Evolutionary conservation across 2,113 vertebrate species (phyloP).

Genomic region (Megaptera novaeangliae): DNA sequence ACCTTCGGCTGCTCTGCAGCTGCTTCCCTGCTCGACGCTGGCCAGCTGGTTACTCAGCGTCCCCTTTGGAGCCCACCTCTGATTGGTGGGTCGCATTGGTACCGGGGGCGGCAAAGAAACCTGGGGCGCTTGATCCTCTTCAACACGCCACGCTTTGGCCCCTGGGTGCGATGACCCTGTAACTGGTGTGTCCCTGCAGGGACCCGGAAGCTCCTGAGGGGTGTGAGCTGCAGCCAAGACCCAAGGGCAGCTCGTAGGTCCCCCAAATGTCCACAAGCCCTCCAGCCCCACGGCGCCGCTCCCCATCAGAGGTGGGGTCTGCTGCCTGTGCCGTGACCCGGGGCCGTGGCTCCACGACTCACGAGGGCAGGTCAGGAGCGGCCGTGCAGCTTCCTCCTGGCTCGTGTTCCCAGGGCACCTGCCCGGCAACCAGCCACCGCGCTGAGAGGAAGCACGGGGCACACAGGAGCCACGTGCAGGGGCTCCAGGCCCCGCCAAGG

Average conservation of each 20-base stretch:
- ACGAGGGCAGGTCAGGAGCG: background rate
- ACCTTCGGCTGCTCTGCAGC: background rate
- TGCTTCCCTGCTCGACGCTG: background rate
- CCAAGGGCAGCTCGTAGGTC: background rate
- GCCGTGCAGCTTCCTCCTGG: rapidly evolving
- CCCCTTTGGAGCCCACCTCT: background rate
- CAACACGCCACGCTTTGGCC: background rate
- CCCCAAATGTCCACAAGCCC: background rate
- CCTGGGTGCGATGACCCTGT: background rate
- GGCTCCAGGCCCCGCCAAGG: background rate
- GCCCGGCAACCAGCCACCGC: background rate
- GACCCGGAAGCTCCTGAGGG: background rate
- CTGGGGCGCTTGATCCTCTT: background rate
- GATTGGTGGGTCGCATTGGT: background rate
- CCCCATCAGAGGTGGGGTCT: background rate
- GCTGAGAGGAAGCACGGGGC: rapidly evolving
- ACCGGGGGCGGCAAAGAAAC: background rate
- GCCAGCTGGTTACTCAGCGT: too few relatives aligned
- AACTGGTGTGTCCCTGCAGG: background rate
- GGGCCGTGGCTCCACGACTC: rapidly evolving
- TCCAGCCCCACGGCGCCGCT: rapidly evolving
- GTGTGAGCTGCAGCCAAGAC: background rate
- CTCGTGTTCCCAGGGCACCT: background rate
- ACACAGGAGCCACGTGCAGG: rapidly evolving
- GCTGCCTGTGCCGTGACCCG: background rate